These are phyloP conservation scores for Ctenicera cuprea DNA, from an alignment of 2,888 invertebrate genomes.

Conservation along the genomic window DNA sequence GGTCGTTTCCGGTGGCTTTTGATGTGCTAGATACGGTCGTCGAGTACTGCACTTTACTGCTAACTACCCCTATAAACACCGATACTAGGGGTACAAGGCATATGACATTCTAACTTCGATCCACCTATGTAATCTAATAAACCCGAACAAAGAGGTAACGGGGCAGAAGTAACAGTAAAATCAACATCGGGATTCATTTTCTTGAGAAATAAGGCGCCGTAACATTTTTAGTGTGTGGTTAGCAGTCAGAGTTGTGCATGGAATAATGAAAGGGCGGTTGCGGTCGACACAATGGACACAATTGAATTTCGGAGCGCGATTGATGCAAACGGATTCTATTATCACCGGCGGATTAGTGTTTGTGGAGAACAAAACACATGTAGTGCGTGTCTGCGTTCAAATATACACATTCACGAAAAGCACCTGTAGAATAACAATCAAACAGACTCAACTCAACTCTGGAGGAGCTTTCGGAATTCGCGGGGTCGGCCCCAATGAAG, in stretches of 20 bases:
- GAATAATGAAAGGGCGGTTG: conserved; percentile 64
- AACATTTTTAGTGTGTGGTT: conserved; percentile 32
- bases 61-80: conserved; percentile 66
- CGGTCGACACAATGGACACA: conserved; percentile 66
- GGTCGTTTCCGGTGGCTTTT: conserved; percentile 58
- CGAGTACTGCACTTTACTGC: conserved; percentile 65
- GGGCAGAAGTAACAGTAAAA: conserved; percentile 7
- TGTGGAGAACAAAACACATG: conserved; percentile 70
- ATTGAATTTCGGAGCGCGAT: conserved; percentile 67
- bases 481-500: conserved; percentile 43
- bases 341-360: conserved; percentile 68
- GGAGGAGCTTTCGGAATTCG: conserved; percentile 46
- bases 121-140: conserved; percentile 55
- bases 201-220: conserved; percentile 5
- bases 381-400: conserved; percentile 66
- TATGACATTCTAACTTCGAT: conserved; percentile 58
- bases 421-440: conserved; percentile 70
- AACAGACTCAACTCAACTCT: conserved; percentile 30
- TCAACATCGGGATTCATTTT: conserved; percentile 4
- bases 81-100: conserved; percentile 58
- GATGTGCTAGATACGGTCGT: conserved; percentile 59
- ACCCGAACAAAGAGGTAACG: conserved; percentile 18
- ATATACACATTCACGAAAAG: conserved; percentile 67
- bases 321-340: conserved; percentile 68
- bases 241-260: conserved; percentile 58